Percentiles rank a stretch among this genome's conserved stretches.
Evolutionary conservation across 1,140 invertebrate genomes (phyloP).

Genomic region (Lycorma delicatula): DNA sequence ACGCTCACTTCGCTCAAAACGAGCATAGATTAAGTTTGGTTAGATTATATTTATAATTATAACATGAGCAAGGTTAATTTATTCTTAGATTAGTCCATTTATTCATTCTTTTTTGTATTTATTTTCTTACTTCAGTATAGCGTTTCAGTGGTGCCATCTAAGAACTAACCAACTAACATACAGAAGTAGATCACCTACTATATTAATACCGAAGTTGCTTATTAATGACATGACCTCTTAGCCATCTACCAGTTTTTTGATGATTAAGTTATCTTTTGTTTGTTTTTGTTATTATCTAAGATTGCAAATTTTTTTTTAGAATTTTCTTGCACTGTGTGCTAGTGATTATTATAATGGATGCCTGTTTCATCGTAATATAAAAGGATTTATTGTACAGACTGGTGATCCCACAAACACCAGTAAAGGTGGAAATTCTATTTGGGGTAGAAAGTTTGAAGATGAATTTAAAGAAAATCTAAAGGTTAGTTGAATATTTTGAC

Average conservation of each 20-base stretch:
- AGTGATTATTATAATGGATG: slow-evolving; percentile 92
- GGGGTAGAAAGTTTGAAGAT: slow-evolving; percentile 89
- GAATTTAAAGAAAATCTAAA: slow-evolving; percentile 93
- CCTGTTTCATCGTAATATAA: slow-evolving; percentile 94
- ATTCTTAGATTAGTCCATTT: too few species aligned
- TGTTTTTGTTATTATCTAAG: neutral
- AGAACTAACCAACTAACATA: neutral
- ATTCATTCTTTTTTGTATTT: too few species aligned
- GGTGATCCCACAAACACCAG: slow-evolving; percentile 94
- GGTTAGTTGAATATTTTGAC: too few species aligned
- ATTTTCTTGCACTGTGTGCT: slow-evolving; percentile 94
- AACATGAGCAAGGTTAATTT: too few species aligned
- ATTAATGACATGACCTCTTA: neutral
- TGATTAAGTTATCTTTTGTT: neutral
- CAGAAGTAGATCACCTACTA: neutral
- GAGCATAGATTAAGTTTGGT: too few species aligned
- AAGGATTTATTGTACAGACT: slow-evolving; percentile 96
- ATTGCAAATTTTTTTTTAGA: slow-evolving; percentile 48
- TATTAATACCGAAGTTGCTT: neutral
- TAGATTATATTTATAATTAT: too few species aligned
- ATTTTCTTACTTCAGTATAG: neutral
- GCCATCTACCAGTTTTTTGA: neutral
- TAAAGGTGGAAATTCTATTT: slow-evolving; percentile 87
- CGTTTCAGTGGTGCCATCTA: neutral
- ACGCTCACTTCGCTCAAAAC: too few species aligned